Conservation (phyloP, 2,888 invertebrate species). For the Melikaiella ostensackeni region DNA sequence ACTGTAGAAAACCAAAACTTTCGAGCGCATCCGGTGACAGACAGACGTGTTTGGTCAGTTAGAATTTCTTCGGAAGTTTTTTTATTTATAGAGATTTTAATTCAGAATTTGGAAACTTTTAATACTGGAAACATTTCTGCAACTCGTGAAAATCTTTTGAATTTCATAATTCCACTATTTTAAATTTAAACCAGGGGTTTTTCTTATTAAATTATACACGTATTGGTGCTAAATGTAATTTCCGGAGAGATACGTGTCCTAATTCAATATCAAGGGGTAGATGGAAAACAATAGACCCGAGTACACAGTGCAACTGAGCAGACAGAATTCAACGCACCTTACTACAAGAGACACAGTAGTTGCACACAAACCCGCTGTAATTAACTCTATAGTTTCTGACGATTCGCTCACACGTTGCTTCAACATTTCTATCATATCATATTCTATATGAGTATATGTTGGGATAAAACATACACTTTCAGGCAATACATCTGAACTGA, state of each 20-base stretch:
- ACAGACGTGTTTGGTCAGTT: too few relatives aligned
- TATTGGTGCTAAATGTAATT: constrained; percentile 6
- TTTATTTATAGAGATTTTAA: too few relatives aligned
- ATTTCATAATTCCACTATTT: too few relatives aligned
- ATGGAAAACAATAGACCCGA: constrained; percentile 21
- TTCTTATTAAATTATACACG: neutral
- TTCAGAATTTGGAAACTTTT: too few relatives aligned
- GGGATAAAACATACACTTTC: too few relatives aligned
- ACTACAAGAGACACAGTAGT: constrained; percentile 6
- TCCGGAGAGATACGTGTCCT: constrained; percentile 19
- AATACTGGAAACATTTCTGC: too few relatives aligned
- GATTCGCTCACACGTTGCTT: neutral
- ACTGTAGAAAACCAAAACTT: too few relatives aligned
- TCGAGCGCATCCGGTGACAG: too few relatives aligned
- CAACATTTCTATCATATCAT: neutral
- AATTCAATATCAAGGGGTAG: constrained; percentile 10
- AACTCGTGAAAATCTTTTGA: too few relatives aligned
- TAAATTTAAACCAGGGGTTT: too few relatives aligned
- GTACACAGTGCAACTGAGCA: constrained; percentile 22
- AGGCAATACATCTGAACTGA: too few relatives aligned
- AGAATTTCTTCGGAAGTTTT: too few relatives aligned
- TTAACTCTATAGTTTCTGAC: constrained; percentile 28
- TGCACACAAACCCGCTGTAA: constrained; percentile 23
- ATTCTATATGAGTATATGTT: neutral
- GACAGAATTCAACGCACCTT: constrained; percentile 31